Evolutionary conservation across 2,888 invertebrate genomes (phyloP).

Genomic region (Trachelus stipa): DNA sequence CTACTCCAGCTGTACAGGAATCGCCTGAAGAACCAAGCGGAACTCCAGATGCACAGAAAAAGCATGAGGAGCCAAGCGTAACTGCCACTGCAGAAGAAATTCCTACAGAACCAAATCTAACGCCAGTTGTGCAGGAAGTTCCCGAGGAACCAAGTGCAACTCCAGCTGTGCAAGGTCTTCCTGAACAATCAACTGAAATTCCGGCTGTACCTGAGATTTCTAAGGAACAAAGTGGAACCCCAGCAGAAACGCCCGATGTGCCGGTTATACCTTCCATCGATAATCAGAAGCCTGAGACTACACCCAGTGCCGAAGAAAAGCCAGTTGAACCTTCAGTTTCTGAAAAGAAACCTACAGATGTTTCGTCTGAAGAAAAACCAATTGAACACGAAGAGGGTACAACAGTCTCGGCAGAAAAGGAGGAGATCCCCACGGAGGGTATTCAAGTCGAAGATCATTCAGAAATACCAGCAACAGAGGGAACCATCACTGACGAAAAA

Average conservation of each 20-base stretch:
- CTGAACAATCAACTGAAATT: conserved; percentile 9
- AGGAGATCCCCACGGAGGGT: conserved; percentile 4
- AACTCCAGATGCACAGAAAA: conserved; percentile 9
- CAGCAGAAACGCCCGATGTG: conserved; percentile 23
- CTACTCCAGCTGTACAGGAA: not conserved
- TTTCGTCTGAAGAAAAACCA: conserved; percentile 8
- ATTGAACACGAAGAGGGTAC: conserved; percentile 11
- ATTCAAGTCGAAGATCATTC: not conserved
- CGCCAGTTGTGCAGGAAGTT: conserved; percentile 9
- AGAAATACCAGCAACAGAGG: conserved; percentile 11
- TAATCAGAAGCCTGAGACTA: conserved; percentile 27
- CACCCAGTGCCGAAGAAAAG: conserved; percentile 23
- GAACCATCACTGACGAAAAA: conserved; percentile 10
- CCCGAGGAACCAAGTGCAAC: conserved; percentile 24
- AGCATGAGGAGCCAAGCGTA: conserved; percentile 15
- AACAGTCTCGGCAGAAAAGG: conserved; percentile 10
- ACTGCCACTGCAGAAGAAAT: conserved; percentile 14
- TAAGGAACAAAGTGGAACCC: not conserved
- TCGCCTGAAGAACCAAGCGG: conserved; percentile 10
- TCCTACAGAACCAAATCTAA: not conserved
- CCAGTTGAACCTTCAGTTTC: conserved; percentile 19
- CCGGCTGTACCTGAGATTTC: conserved; percentile 15
- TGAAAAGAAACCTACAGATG: conserved; percentile 23
- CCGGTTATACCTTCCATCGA: conserved; percentile 28
- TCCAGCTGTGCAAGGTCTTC: conserved; percentile 18